phyloP scores from a whole-genome alignment of 2,113 vertebrate genomes.

The Ochotona princeps region DNA sequence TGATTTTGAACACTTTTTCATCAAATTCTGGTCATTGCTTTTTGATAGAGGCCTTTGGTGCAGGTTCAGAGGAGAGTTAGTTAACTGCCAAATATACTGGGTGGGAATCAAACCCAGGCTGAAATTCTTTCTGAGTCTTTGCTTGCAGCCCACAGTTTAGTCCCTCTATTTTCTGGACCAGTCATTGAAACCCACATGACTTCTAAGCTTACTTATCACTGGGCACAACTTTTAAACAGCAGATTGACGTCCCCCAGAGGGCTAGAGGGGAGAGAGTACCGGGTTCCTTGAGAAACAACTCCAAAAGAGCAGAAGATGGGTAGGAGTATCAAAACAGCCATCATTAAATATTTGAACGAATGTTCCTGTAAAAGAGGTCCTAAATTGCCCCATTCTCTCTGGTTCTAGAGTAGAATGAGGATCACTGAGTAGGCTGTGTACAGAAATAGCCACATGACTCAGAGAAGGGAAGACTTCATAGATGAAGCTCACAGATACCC shows the following conservation, averaged over 20 bases:
- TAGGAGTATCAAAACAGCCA: background rate
- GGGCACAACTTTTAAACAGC: background rate
- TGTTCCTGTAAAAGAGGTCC: background rate
- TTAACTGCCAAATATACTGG: background rate
- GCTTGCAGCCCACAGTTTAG: background rate
- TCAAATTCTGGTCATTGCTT: background rate
- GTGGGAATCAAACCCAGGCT: background rate
- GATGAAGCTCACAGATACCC: background rate
- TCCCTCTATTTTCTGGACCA: background rate
- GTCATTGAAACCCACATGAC: rapidly evolving
- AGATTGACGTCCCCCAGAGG: background rate
- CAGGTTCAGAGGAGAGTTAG: background rate
- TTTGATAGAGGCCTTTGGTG: background rate
- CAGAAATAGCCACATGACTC: background rate
- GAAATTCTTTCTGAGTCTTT: background rate
- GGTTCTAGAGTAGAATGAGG: background rate
- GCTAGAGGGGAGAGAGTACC: background rate
- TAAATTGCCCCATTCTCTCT: background rate
- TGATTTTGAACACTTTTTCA: background rate
- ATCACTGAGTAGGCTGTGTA: background rate
- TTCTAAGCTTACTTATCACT: background rate
- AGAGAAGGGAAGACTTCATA: background rate
- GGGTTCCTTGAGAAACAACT: background rate
- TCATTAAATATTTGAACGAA: background rate
- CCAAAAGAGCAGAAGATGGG: background rate